These are phyloP conservation scores for Chymomyza amoena DNA, from an alignment of 2,888 invertebrate species.

Conservation along the genomic window DNA sequence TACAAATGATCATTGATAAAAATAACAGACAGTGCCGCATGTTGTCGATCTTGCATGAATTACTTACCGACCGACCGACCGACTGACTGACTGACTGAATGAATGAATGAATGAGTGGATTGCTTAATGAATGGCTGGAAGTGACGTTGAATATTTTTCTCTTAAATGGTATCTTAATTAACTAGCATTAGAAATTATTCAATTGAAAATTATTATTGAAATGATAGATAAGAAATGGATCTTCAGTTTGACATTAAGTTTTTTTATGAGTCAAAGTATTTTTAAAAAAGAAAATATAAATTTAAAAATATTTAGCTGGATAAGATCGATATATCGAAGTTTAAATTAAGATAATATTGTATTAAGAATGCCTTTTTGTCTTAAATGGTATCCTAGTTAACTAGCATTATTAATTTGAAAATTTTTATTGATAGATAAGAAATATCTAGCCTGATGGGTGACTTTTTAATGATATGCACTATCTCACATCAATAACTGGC, in stretches of 20 bases:
- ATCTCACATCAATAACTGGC: no score
- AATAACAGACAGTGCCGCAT: conserved; percentile 33
- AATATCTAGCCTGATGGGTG: no score
- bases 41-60: conserved; percentile 26
- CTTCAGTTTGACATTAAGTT: neutral
- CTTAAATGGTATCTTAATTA: neutral
- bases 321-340: no score
- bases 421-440: no score
- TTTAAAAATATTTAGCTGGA: no score
- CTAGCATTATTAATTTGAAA: no score
- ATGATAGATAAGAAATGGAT: neutral
- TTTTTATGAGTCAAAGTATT: no score
- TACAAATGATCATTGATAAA: conserved; percentile 50
- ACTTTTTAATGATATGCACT: no score
- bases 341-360: no score
- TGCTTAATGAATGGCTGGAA: conserved; percentile 8
- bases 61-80: conserved; percentile 16
- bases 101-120: conserved; percentile 5
- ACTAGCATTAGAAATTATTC: neutral
- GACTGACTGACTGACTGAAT: conserved; percentile 13
- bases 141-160: conserved; percentile 2
- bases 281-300: no score
- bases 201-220: neutral
- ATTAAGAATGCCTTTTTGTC: no score
- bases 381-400: no score